A percentile compares a stretch with the other conserved stretches of the same genome.
phyloP scores from a whole-genome alignment of 2,888 invertebrate species.

The Campoplex capitator region DNA sequence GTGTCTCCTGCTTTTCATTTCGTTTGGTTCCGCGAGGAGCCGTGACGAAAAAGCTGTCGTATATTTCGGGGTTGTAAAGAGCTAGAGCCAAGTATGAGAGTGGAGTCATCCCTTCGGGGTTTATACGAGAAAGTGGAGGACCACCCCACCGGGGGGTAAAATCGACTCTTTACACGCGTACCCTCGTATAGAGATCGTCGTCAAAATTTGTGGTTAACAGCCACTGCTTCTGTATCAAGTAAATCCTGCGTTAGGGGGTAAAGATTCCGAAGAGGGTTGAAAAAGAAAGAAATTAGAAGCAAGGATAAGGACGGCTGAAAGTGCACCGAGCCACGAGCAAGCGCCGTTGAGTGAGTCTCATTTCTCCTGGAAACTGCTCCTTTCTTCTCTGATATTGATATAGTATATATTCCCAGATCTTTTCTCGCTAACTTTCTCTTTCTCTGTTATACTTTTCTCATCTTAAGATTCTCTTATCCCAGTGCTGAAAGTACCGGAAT shows the following conservation, averaged over 20 bases:
- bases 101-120: constrained; percentile 59
- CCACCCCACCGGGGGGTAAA: background rate
- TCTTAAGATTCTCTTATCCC: constrained; percentile 61
- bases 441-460: constrained; percentile 1
- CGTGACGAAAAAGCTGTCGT: constrained; percentile 14
- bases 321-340: constrained; percentile 15
- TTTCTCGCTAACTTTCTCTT: constrained; percentile 7
- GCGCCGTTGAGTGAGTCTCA: constrained; percentile 31
- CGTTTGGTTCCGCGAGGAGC: constrained; percentile 58
- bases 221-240: constrained; percentile 41
- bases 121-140: constrained; percentile 1
- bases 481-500: constrained; percentile 71
- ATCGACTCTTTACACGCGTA: constrained; percentile 41
- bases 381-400: constrained; percentile 16
- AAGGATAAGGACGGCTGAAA: background rate
- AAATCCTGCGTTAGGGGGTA: constrained; percentile 32
- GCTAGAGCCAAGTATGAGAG: constrained; percentile 17
- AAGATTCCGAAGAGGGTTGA: constrained; percentile 13
- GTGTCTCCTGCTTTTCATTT: constrained; percentile 60
- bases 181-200: constrained; percentile 25
- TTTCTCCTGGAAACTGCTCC: constrained; percentile 37
- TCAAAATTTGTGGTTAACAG: constrained; percentile 59
- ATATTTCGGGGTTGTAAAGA: background rate
- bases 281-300: constrained; percentile 1
- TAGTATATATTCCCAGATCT: background rate